Evolutionary conservation across 2,113 vertebrate genomes (phyloP).

Genomic region (Austrofundulus limnaeus): DNA sequence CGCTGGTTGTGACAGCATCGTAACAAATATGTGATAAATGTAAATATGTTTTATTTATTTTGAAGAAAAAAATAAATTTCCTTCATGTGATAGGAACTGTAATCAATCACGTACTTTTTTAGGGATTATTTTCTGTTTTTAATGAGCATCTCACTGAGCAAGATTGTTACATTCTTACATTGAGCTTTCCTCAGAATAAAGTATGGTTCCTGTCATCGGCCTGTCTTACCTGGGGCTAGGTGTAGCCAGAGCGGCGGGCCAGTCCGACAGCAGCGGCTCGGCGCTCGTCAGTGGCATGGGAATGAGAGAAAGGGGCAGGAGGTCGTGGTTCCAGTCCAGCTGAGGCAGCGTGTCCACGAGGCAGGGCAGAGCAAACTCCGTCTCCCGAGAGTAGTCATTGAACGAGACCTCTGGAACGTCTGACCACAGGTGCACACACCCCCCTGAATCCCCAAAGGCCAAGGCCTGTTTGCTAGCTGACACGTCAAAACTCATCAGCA

Average conservation of each 20-base stretch:
- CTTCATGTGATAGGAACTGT: too few relatives aligned
- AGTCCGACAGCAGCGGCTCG: conserved; percentile 90
- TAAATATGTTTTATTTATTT: conserved; percentile 9
- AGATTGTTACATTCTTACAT: too few relatives aligned
- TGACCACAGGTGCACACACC: conserved; percentile 94
- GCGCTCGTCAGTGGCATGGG: conserved; percentile 88
- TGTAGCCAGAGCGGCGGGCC: conserved; percentile 82
- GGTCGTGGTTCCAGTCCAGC: conserved; percentile 95
- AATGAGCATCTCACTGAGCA: too few relatives aligned
- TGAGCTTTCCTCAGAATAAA: too few relatives aligned
- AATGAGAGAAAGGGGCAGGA: conserved; percentile 92
- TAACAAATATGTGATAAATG: background rate
- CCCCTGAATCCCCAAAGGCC: conserved; percentile 95
- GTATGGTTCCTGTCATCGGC: background rate
- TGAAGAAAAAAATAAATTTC: too few relatives aligned
- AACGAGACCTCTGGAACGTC: conserved; percentile 90
- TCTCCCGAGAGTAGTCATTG: conserved; percentile 94
- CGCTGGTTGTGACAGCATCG: background rate
- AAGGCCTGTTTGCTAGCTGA: conserved; percentile 94
- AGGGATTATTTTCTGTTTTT: too few relatives aligned
- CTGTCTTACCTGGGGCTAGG: conserved; percentile 86
- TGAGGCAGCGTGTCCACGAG: conserved; percentile 92
- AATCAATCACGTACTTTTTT: background rate
- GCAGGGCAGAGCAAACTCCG: conserved; percentile 92
- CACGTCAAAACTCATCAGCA: conserved; percentile 96